Evolutionary conservation across 2,113 vertebrate genomes (phyloP).

Genomic region (Bungarus multicinctus): DNA sequence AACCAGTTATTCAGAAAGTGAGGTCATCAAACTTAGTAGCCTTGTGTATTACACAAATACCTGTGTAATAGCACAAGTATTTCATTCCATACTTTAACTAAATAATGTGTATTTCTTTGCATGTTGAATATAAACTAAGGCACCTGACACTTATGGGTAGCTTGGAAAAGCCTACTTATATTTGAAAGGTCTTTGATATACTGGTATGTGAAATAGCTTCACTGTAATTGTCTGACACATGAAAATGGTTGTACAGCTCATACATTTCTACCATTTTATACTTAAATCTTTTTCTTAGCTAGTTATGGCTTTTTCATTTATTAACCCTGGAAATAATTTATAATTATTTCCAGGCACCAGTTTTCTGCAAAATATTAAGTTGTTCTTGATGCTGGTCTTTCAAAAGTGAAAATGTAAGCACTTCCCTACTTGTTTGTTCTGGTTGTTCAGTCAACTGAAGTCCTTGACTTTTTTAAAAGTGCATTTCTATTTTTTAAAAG

Average conservation of each 20-base stretch:
- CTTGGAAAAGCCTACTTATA: not conserved
- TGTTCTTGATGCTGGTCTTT: not conserved
- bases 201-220: not conserved
- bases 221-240: not conserved
- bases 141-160: not conserved
- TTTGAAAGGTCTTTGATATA: not conserved
- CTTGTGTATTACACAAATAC: not conserved
- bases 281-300: not conserved
- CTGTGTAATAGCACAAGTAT: not conserved
- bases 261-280: not conserved
- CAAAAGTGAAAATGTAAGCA: not conserved
- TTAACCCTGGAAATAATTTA: slow-evolving; percentile 20
- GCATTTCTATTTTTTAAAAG: not conserved
- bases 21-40: not conserved
- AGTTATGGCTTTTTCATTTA: slow-evolving; percentile 1
- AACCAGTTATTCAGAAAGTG: not conserved
- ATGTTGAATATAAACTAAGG: not conserved
- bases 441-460: not conserved
- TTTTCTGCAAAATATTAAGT: not conserved
- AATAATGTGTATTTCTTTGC: not conserved
- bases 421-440: not conserved
- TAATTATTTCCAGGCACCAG: not conserved
- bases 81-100: not conserved
- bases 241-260: not conserved
- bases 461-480: not conserved